Evolutionary conservation across 2,797 vertebrate genomes (phyloP).

Genomic region (Gymnoscopelus microlampas): DNA sequence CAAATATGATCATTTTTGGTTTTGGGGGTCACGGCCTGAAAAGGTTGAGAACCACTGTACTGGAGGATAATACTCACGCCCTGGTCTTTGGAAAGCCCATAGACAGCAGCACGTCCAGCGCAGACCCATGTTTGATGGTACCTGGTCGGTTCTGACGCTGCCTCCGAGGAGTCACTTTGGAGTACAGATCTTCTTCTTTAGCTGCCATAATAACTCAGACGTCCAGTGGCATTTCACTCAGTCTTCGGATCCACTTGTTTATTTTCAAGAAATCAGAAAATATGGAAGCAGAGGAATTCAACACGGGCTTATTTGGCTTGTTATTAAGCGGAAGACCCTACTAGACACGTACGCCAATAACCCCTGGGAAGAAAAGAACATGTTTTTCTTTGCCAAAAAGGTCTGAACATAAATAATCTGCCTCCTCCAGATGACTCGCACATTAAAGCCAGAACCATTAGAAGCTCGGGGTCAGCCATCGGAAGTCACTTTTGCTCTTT

Average conservation of each 20-base stretch:
- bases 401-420: constrained; percentile 56
- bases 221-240: constrained; percentile 72
- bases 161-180: constrained; percentile 92
- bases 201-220: constrained; percentile 86
- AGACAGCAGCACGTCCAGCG: constrained; percentile 92
- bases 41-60: too few relatives aligned
- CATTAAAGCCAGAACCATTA: constrained; percentile 58
- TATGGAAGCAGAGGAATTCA: constrained; percentile 29
- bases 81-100: constrained; percentile 95
- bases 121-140: constrained; percentile 91
- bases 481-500: constrained; percentile 66
- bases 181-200: constrained; percentile 92
- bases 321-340: constrained; percentile 50
- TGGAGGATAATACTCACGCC: constrained; percentile 87
- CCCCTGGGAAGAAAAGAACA: constrained; percentile 47
- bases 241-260: constrained; percentile 43
- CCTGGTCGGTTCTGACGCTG: constrained; percentile 87
- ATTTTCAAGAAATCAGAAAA: constrained; percentile 36
- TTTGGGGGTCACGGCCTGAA: too few relatives aligned
- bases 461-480: constrained; percentile 65
- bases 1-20: too few relatives aligned
- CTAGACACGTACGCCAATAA: constrained; percentile 28
- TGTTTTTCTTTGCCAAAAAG: constrained; percentile 46
- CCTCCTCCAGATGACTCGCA: constrained; percentile 60
- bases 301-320: constrained; percentile 29